These are phyloP conservation scores for Clusia tigrina DNA, from an alignment of 2,888 invertebrate genomes.

Conservation along the genomic window DNA sequence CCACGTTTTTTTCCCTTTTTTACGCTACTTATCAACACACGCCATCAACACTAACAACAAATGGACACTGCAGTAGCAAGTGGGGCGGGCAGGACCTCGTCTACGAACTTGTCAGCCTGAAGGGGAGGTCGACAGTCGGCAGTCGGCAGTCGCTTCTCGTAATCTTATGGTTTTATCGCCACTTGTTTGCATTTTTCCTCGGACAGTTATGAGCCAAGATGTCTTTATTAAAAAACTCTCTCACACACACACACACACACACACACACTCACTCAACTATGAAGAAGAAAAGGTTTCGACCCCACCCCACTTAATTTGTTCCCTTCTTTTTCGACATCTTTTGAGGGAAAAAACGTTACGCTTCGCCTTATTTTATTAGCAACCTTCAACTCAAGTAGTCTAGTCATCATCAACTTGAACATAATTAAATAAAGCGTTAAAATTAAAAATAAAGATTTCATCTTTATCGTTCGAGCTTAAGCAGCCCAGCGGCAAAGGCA, in stretches of 20 bases:
- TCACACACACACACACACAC: too few species aligned
- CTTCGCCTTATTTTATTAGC: conserved; percentile 43
- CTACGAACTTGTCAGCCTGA: conserved; percentile 8
- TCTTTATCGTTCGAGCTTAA: not conserved
- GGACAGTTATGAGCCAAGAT: conserved; percentile 49
- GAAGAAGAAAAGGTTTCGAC: conserved; percentile 38
- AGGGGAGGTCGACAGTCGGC: not conserved
- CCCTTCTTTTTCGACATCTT: conserved; percentile 3
- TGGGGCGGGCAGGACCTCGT: too few species aligned
- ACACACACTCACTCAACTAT: too few species aligned
- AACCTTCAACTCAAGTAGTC: conserved; percentile 45
- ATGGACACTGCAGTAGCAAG: not conserved
- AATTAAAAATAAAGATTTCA: conserved; percentile 54
- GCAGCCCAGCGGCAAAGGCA: not conserved
- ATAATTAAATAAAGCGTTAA: conserved; percentile 59
- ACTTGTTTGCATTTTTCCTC: conserved; percentile 44
- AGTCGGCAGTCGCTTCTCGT: conserved; percentile 25
- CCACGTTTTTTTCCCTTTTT: conserved; percentile 21
- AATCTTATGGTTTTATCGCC: conserved; percentile 60
- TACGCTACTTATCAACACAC: conserved; percentile 38
- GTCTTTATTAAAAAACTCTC: conserved; percentile 56
- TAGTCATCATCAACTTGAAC: conserved; percentile 44
- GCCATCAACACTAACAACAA: conserved; percentile 29
- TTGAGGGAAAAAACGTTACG: not conserved
- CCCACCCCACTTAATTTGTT: not conserved